Evolutionary conservation across 2,888 invertebrate genomes (phyloP).

Genomic region (Chouioia cunea): DNA sequence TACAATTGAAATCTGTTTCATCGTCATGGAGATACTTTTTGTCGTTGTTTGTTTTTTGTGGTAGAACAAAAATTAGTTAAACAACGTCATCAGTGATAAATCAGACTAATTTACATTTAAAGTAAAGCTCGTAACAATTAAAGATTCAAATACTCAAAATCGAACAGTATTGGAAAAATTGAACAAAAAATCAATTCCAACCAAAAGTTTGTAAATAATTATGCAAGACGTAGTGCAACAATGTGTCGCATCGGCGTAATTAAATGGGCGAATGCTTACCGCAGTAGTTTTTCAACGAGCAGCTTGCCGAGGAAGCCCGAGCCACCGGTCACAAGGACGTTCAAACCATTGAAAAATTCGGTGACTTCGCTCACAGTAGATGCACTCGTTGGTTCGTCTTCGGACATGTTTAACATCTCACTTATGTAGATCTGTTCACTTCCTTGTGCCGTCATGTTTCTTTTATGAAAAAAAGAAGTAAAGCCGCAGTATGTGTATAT

Average conservation of each 20-base stretch:
- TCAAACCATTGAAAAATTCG: constrained; percentile 58
- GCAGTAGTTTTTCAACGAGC: constrained; percentile 63
- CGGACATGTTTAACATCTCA: constrained; percentile 38
- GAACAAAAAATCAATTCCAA: not conserved
- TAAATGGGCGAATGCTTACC: constrained; percentile 54
- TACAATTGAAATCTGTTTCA: no score
- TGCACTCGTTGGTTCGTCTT: constrained; percentile 7
- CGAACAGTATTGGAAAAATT: not conserved
- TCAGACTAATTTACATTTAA: no score
- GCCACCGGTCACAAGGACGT: constrained; percentile 64
- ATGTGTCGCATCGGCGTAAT: constrained; percentile 30
- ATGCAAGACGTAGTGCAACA: constrained; percentile 9
- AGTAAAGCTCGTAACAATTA: not conserved
- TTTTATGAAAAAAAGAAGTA: not conserved
- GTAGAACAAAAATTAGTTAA: no score
- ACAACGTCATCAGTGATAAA: no score
- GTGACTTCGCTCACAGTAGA: constrained; percentile 55
- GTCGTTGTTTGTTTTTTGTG: no score
- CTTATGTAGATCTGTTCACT: constrained; percentile 3
- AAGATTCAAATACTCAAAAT: not conserved
- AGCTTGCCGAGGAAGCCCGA: constrained; percentile 65
- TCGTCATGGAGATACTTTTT: no score
- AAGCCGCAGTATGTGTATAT: no score
- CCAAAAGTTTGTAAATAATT: not conserved
- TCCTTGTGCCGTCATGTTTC: not conserved